Percentiles rank a stretch among this genome's conserved stretches.
Evolutionary conservation across 2,113 vertebrate genomes (phyloP).

Genomic region (Vulpes lagopus): DNA sequence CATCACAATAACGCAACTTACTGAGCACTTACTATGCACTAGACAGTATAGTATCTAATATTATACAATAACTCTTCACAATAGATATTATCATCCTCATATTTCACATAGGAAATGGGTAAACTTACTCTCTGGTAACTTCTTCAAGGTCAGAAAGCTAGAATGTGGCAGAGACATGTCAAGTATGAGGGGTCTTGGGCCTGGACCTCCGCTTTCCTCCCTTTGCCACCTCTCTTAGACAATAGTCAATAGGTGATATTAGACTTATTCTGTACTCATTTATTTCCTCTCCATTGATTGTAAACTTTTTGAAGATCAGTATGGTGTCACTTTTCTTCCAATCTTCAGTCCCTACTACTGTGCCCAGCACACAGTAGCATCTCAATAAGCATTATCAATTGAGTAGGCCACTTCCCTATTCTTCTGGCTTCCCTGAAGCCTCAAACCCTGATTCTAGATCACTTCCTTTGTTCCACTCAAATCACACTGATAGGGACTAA

Average conservation of each 20-base stretch:
- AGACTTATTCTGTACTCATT: neutral
- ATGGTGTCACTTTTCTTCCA: neutral
- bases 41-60: neutral
- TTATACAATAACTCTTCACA: neutral
- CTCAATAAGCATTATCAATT: neutral
- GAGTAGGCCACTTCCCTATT: neutral
- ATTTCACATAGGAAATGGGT: conserved; percentile 6
- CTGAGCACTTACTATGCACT: neutral
- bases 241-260: neutral
- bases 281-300: neutral
- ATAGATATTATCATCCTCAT: neutral
- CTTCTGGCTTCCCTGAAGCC: neutral
- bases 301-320: neutral
- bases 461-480: neutral
- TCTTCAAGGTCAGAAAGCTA: neutral
- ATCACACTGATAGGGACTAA: neutral
- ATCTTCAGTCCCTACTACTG: neutral
- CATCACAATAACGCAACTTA: neutral
- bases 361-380: neutral
- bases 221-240: neutral
- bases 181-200: neutral
- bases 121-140: neutral
- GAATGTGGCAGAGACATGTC: neutral
- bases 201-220: neutral
- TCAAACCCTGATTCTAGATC: neutral